Conservation (phyloP, 2,888 invertebrate species). For the Busseola fusca region DNA sequence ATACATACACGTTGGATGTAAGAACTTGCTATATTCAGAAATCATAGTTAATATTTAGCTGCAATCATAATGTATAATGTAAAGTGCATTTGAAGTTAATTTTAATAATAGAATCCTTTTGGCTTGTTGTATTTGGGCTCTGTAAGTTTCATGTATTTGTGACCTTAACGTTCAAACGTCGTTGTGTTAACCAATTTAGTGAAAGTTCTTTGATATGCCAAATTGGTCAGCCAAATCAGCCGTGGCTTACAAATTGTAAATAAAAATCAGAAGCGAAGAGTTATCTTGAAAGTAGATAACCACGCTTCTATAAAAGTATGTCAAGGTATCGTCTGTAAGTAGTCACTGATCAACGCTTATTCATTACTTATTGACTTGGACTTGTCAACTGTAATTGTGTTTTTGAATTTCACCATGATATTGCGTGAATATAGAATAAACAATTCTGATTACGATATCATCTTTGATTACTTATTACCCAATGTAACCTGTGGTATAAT, state of each 20-base stretch:
- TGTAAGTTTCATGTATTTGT: slow-evolving; percentile 26
- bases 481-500: not conserved
- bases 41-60: slow-evolving; percentile 26
- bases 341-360: slow-evolving; percentile 51
- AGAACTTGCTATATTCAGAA: slow-evolving; percentile 19
- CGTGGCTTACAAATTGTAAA: slow-evolving; percentile 45
- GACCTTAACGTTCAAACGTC: slow-evolving; percentile 19
- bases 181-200: slow-evolving; percentile 34
- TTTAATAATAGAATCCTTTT: slow-evolving; percentile 17
- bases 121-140: slow-evolving; percentile 1
- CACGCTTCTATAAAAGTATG: slow-evolving; percentile 43
- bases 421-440: slow-evolving; percentile 69
- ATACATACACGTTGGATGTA: slow-evolving; percentile 20
- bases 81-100: slow-evolving; percentile 44
- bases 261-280: slow-evolving; percentile 33
- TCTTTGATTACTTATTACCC: slow-evolving; percentile 50
- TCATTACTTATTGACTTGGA: slow-evolving; percentile 30
- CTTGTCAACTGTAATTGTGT: slow-evolving; percentile 46
- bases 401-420: slow-evolving; percentile 52
- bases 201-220: slow-evolving; percentile 15
- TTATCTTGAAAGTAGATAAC: slow-evolving; percentile 16
- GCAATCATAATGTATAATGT: slow-evolving; percentile 29
- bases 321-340: slow-evolving; percentile 46
- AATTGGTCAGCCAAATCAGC: slow-evolving; percentile 25
- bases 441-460: slow-evolving; percentile 63